phyloP scores from a whole-genome alignment of 2,888 invertebrate species.

The Cacoxenus indagator region DNA sequence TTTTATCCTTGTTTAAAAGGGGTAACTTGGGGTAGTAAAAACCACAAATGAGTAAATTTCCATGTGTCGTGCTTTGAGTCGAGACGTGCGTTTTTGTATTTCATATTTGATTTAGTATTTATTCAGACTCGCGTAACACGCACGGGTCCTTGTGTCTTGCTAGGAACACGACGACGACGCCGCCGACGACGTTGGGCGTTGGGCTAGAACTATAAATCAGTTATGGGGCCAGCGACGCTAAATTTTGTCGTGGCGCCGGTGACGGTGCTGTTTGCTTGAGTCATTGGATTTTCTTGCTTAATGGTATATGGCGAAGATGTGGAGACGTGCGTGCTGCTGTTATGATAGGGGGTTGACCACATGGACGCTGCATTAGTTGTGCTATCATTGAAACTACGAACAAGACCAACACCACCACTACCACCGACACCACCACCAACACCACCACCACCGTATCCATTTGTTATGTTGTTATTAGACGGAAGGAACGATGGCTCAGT shows the following conservation, averaged over 20 bases:
- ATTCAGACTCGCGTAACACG: no score
- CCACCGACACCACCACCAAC: background rate
- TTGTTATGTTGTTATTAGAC: slow-evolving; percentile 41
- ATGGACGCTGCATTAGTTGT: background rate
- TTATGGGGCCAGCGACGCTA: slow-evolving; percentile 69
- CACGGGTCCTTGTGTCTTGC: no score
- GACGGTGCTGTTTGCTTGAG: slow-evolving; percentile 21
- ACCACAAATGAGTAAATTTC: no score
- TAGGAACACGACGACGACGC: slow-evolving; percentile 15
- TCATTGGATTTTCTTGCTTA: slow-evolving; percentile 11
- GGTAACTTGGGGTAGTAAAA: no score
- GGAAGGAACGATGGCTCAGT: slow-evolving; percentile 36
- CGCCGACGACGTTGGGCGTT: slow-evolving; percentile 26
- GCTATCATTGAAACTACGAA: slow-evolving; percentile 12
- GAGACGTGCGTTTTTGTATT: no score
- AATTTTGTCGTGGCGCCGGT: slow-evolving; percentile 54
- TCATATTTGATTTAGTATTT: no score
- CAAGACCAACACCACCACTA: slow-evolving; percentile 15
- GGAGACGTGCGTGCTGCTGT: slow-evolving; percentile 20
- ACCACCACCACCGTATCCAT: slow-evolving; percentile 50
- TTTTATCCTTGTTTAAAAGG: no score
- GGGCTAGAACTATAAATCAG: slow-evolving; percentile 70
- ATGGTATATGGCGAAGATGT: slow-evolving; percentile 7
- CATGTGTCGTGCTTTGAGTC: no score
- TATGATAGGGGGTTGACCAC: slow-evolving; percentile 21